A percentile compares a stretch with the other conserved stretches of the same genome.
phyloP scores from a whole-genome alignment of 2,113 vertebrate species.

The Diglossa brunneiventris region DNA sequence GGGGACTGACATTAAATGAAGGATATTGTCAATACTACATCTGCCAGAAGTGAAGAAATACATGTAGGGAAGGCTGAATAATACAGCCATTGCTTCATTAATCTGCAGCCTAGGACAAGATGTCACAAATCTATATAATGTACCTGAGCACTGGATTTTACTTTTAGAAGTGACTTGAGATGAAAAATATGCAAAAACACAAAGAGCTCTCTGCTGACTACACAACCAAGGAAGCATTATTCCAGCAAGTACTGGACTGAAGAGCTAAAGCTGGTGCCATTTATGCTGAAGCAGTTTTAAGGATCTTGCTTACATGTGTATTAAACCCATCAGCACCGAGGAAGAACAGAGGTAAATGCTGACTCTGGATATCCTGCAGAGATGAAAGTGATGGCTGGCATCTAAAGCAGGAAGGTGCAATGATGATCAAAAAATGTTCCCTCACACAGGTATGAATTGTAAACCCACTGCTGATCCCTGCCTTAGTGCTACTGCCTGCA shows the following conservation, averaged over 20 bases:
- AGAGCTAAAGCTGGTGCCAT: background rate
- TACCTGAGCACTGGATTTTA: slow-evolving; percentile 19
- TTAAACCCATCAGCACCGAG: background rate
- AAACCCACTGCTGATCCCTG: background rate
- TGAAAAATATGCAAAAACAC: slow-evolving; percentile 24
- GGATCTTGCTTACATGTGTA: background rate
- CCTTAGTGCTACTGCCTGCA: background rate
- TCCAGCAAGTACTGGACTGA: background rate
- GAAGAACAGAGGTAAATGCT: background rate
- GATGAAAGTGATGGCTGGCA: background rate
- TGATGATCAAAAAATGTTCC: background rate
- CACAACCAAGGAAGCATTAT: background rate
- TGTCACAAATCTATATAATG: slow-evolving; percentile 45
- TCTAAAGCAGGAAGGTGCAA: background rate
- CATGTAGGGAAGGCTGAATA: background rate
- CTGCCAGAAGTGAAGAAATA: slow-evolving; percentile 47
- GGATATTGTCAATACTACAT: slow-evolving; percentile 14
- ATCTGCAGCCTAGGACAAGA: slow-evolving; percentile 20
- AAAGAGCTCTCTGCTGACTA: slow-evolving; percentile 22
- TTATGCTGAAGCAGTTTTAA: background rate
- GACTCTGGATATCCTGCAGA: background rate
- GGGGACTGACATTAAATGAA: slow-evolving; percentile 11
- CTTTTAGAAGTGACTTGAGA: slow-evolving; percentile 11
- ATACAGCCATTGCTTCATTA: slow-evolving; percentile 30
- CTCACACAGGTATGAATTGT: background rate